Base-by-base conservation (phyloP, 2,113 vertebrate species). In the Coturnix japonica region DNA sequence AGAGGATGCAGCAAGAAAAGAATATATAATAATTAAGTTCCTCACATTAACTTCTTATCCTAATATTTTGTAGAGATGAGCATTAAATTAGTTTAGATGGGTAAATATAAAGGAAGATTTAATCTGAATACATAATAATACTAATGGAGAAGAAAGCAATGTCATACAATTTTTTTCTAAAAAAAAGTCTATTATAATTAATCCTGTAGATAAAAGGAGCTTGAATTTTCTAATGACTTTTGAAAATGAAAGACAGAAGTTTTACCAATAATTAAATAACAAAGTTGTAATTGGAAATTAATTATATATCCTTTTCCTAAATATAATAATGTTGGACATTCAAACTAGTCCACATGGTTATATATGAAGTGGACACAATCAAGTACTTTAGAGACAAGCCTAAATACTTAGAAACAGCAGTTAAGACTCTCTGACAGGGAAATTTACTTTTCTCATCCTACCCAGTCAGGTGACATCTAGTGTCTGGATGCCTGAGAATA, bases 211-310 rank as follows among this genome's bases (percentile, higher is more conserved):
- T 88, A 67, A 92, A 88, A 85, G 11, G 25, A 69, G 21, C 7
- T 33, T 64, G 53, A 67, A 78, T 84, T 93, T 86, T 86, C 1
- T 13, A 77, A 51, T 16, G 6, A 3, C 6, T 63, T 91, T 90
- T 85, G 46, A 93, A 93, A 83, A 74, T 30, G 12, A 59, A 78
- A 71, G 5, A 30, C 18, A 37, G 41, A 25, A 81, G 2, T 61
- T 95, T 91, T 22, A 84, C 60, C 30, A 93, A 60, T 31, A 92
- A 51, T 59, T 73, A 91, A 84, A 81, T 74, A 73, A 54, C 35
- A 54, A 81, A 77, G 4, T 19, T 82, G 5, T 53, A 75, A 61
- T 85, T 19, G 83, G 57, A 87, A 90, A 75, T 65, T 37, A 87
- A 71, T 54, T 35, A 25, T 11, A 22, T 33, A 66, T 22, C 23